These are phyloP conservation scores for Dasysyrphus albostriatus DNA, from an alignment of 2,888 invertebrate species.

Conservation along the genomic window DNA sequence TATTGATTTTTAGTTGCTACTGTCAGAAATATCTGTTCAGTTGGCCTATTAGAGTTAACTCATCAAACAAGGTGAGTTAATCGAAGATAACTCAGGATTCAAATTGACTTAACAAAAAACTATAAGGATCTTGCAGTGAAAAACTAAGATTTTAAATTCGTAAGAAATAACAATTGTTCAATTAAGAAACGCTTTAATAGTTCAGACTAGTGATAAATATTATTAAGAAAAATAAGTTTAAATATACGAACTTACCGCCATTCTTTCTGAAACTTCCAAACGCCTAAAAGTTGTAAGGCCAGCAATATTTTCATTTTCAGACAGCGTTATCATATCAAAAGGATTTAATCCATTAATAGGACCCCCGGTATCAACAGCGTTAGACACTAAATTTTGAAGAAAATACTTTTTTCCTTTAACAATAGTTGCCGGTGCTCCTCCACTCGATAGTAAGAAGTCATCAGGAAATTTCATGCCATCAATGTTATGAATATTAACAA, in stretches of 20 bases:
- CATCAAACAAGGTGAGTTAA: no score
- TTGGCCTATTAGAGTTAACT: no score
- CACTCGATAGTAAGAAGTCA: slow-evolving; percentile 84
- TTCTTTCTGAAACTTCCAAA: slow-evolving; percentile 84
- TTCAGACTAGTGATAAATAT: no score
- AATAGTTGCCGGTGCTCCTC: slow-evolving; percentile 78
- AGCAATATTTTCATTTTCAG: slow-evolving; percentile 82
- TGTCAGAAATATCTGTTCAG: no score
- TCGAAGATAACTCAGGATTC: no score
- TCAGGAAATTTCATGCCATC: slow-evolving; percentile 85
- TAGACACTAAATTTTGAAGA: slow-evolving; percentile 80
- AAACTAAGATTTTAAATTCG: no score
- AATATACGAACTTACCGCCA: slow-evolving; percentile 82
- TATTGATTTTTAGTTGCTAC: no score
- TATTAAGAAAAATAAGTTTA: background rate
- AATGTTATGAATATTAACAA: slow-evolving; percentile 81
- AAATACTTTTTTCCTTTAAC: slow-evolving; percentile 85
- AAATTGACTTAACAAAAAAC: no score
- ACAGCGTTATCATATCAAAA: slow-evolving; percentile 84
- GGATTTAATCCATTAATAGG: slow-evolving; percentile 84
- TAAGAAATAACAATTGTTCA: no score
- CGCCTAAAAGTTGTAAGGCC: slow-evolving; percentile 85
- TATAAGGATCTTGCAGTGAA: no score
- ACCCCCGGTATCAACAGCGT: slow-evolving; percentile 82
- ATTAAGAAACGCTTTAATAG: no score